Conservation (phyloP, 2,113 vertebrate genomes). For the Mobula birostris region DNA sequence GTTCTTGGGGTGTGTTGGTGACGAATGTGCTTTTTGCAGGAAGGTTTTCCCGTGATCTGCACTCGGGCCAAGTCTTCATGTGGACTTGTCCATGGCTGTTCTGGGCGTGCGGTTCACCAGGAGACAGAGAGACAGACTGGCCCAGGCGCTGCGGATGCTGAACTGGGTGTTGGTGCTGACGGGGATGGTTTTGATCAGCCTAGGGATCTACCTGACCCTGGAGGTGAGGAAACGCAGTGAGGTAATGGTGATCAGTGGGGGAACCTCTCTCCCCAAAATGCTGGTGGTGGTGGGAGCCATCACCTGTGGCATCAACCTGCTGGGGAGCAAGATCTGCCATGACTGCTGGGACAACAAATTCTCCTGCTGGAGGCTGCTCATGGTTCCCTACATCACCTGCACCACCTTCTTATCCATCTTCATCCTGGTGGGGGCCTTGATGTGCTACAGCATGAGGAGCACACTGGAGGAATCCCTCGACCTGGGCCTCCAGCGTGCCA, state of each 20-base stretch:
- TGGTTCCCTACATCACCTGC: slow-evolving; percentile 75
- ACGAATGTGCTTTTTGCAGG: neutral
- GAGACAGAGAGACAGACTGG: slow-evolving; percentile 69
- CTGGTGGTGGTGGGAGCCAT: slow-evolving; percentile 72
- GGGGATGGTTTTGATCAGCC: slow-evolving; percentile 66
- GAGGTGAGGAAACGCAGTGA: slow-evolving; percentile 71
- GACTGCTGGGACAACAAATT: slow-evolving; percentile 76
- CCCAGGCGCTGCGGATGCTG: slow-evolving; percentile 77
- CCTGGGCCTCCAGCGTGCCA: slow-evolving; percentile 64
- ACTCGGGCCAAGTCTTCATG: slow-evolving; percentile 29
- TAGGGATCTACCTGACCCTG: slow-evolving; percentile 75
- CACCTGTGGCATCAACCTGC: slow-evolving; percentile 74
- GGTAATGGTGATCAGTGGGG: slow-evolving; percentile 64
- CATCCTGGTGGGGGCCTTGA: slow-evolving; percentile 69
- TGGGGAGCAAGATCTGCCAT: slow-evolving; percentile 81
- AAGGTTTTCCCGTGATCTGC: neutral
- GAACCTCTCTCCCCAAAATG: slow-evolving; percentile 72
- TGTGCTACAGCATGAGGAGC: slow-evolving; percentile 73
- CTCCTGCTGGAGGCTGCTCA: slow-evolving; percentile 72
- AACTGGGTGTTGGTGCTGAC: slow-evolving; percentile 79
- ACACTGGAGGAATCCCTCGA: slow-evolving; percentile 70
- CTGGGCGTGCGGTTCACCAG: slow-evolving; percentile 76
- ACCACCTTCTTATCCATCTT: slow-evolving; percentile 78
- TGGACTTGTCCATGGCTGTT: slow-evolving; percentile 59
- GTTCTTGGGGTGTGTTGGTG: no score